Base-by-base conservation (phyloP, 2,797 vertebrate genomes). In the Neosalanx taihuensis region DNA sequence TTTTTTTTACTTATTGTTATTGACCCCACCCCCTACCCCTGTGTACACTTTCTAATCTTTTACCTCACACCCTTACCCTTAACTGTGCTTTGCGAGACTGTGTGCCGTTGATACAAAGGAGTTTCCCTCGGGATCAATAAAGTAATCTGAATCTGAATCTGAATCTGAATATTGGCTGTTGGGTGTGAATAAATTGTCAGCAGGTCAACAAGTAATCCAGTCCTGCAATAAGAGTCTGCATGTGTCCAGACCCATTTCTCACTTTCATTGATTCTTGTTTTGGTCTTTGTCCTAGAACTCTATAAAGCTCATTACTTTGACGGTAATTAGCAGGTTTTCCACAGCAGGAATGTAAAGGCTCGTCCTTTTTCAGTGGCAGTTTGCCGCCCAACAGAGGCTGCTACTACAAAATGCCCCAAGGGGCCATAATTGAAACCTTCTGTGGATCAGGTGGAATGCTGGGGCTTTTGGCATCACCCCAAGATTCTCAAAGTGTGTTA, bases 341-440 rank as follows among this genome's bases (percentile, higher is more conserved):
- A 71, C 61, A 69, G 70, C 70, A 72, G 69, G 64, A 81, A 85
- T 83, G 74, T 75, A 51, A 80, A 66, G 71, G 75, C 67, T 51
- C 26, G 41, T 72, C 66, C 85, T 84, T 83, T 79, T 83, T 82
- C 85, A 72, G 84, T 76, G 87, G 92, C 89, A 89, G 88, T 78
- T 76, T 82, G 85, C 84, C 84, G 82, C 82, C 88, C 89, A 88
- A 26, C 82, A 81, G 83, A 61, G 79, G 77, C 88, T 83, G 84
- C 84, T 79, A 84, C 88, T 86, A 81, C 78, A 91, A 89, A 91
- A 92, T 90, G 89, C 84, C 87, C 85, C 86, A 88, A 82, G 70
- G 85, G 88, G 88, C 86, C 90, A 86, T 94, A 96, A 97, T 95
- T 95, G 93, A 93, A 96, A 94, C 95, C 95, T 95, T 93, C 94